Conservation (phyloP, 1,140 invertebrate genomes). For the Littorina saxatilis region DNA sequence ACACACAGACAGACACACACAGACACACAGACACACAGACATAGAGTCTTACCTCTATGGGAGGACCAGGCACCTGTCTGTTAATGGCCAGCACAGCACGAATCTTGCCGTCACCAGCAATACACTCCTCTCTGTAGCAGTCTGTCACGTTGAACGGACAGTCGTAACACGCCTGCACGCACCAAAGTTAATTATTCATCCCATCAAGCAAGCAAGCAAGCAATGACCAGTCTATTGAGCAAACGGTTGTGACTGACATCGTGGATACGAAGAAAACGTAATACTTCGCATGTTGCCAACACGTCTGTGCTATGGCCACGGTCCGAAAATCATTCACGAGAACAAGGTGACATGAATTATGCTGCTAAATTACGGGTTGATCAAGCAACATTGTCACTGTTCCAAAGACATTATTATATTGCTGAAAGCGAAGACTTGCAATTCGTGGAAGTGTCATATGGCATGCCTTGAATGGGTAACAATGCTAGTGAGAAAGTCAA, state of each 20-base stretch:
- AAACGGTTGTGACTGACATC: not conserved
- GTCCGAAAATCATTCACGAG: too few relatives aligned
- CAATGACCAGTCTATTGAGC: not conserved
- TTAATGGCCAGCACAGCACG: slow-evolving; percentile 88
- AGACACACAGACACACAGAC: too few relatives aligned
- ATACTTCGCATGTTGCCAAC: not conserved
- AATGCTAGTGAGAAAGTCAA: not conserved
- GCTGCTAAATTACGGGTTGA: too few relatives aligned
- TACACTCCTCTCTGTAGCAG: slow-evolving; percentile 86
- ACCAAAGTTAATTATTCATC: not conserved
- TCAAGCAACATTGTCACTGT: too few relatives aligned
- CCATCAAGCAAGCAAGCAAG: not conserved
- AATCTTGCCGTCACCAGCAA: slow-evolving; percentile 87
- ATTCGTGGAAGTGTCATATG: too few relatives aligned
- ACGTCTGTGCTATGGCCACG: not conserved
- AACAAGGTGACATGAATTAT: too few relatives aligned
- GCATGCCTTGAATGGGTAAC: too few relatives aligned
- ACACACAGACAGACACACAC: too few relatives aligned
- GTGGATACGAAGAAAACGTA: not conserved
- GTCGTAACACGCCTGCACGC: slow-evolving; percentile 85
- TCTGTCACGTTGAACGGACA: slow-evolving; percentile 87
- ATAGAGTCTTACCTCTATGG: slow-evolving; percentile 81
- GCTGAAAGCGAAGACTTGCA: too few relatives aligned
- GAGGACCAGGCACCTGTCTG: slow-evolving; percentile 90
- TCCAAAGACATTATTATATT: too few relatives aligned